Percentiles rank a stretch among this genome's conserved stretches.
Conservation (phyloP, 2,797 vertebrate species). For the Fistularia tabacaria region DNA sequence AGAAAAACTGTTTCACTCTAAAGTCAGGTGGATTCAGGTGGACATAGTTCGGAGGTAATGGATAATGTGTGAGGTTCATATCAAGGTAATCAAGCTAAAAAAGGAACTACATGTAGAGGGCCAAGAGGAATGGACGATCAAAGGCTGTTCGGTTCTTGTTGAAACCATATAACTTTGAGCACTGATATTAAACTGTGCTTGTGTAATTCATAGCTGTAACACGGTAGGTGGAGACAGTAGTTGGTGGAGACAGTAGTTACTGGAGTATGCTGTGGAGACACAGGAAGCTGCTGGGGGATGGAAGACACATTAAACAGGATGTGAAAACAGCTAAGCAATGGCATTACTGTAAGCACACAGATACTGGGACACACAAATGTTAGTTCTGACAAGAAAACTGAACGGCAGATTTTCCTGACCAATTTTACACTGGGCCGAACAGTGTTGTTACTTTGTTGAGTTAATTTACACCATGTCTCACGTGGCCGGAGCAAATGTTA, state of each 20-base stretch:
- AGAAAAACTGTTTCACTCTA: neutral
- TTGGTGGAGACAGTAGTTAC: constrained; percentile 23
- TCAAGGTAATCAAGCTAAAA: neutral
- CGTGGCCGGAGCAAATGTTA: too few relatives aligned
- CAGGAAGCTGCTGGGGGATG: constrained; percentile 75
- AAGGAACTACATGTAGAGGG: neutral
- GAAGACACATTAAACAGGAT: constrained; percentile 73
- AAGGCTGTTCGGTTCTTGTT: neutral
- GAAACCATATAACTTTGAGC: neutral
- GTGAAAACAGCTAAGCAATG: constrained; percentile 58
- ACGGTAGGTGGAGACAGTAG: constrained; percentile 7
- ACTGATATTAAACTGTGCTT: neutral
- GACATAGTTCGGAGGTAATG: constrained; percentile 22
- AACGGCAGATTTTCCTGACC: neutral
- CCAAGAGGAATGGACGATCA: neutral
- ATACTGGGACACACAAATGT: constrained; percentile 15
- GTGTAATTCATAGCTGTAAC: neutral
- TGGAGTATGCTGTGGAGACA: constrained; percentile 57
- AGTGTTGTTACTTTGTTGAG: too few relatives aligned
- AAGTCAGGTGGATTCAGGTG: too few relatives aligned
- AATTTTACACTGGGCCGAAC: too few relatives aligned
- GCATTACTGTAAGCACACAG: constrained; percentile 14
- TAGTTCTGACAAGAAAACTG: constrained; percentile 19
- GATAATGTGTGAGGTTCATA: constrained; percentile 4
- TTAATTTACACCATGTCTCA: too few relatives aligned